Conservation (phyloP, 2,113 vertebrate species). For the Antechinus flavipes region DNA sequence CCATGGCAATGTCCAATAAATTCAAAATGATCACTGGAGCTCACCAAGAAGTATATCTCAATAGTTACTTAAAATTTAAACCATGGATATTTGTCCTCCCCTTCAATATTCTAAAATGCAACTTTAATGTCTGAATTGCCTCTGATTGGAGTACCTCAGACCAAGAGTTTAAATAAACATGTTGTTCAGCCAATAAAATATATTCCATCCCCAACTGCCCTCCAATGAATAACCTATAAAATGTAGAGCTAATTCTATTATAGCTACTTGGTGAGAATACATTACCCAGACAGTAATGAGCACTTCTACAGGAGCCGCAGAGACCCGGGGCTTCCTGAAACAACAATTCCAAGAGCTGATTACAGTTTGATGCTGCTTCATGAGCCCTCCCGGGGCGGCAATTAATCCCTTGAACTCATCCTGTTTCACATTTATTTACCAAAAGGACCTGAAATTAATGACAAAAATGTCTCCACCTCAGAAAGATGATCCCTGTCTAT, state of each 20-base stretch:
- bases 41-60: neutral
- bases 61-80: conserved; percentile 36
- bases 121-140: conserved; percentile 36
- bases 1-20: neutral
- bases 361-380: conserved; percentile 68
- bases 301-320: conserved; percentile 42
- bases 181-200: conserved; percentile 51
- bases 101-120: conserved; percentile 1
- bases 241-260: conserved; percentile 69
- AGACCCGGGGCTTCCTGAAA: conserved; percentile 74
- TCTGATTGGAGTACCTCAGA: conserved; percentile 33
- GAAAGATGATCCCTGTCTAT: conserved; percentile 67
- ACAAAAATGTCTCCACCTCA: conserved; percentile 66
- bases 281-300: conserved; percentile 65
- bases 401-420: conserved; percentile 78
- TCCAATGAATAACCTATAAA: conserved; percentile 70
- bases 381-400: conserved; percentile 57
- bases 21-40: neutral
- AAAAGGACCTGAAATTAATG: conserved; percentile 60
- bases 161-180: conserved; percentile 58
- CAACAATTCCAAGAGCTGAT: conserved; percentile 71
- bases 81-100: neutral
- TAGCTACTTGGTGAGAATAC: conserved; percentile 59
- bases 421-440: conserved; percentile 70
- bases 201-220: conserved; percentile 63